phyloP scores from a whole-genome alignment of 2,888 invertebrate species.

The Acrocyrtus sp. region DNA sequence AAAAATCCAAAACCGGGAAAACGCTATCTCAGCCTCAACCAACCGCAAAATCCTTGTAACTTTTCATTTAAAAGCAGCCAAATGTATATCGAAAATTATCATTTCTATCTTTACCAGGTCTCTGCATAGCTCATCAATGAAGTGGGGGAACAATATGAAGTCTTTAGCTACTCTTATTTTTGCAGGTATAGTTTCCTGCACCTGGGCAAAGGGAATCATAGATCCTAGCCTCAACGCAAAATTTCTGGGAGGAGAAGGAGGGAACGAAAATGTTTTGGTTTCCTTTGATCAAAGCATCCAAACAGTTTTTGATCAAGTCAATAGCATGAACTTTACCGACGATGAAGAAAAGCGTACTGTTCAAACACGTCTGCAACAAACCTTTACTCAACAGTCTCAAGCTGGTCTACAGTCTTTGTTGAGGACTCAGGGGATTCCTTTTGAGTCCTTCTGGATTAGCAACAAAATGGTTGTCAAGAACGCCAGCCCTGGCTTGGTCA shows the following conservation, averaged over 20 bases:
- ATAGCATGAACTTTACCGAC: conserved; percentile 12
- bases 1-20: too few species aligned
- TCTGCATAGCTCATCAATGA: too few species aligned
- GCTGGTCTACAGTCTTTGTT: neutral
- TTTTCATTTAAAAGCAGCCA: too few species aligned
- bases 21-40: too few species aligned
- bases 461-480: conserved; percentile 16
- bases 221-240: conserved; percentile 10
- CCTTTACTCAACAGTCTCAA: neutral
- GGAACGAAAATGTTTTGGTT: conserved; percentile 37
- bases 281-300: conserved; percentile 25
- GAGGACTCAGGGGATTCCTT: conserved; percentile 1
- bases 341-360: conserved; percentile 5
- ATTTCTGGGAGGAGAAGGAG: neutral
- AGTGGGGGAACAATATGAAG: too few species aligned
- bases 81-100: too few species aligned
- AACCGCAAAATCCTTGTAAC: too few species aligned
- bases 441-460: conserved; percentile 26
- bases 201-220: too few species aligned
- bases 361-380: neutral
- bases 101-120: too few species aligned
- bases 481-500: neutral
- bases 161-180: too few species aligned
- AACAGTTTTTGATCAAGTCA: conserved; percentile 16
- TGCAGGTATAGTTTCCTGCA: too few species aligned